phyloP scores from a whole-genome alignment of 1,140 invertebrate genomes.

The Drosophila cardini region DNA sequence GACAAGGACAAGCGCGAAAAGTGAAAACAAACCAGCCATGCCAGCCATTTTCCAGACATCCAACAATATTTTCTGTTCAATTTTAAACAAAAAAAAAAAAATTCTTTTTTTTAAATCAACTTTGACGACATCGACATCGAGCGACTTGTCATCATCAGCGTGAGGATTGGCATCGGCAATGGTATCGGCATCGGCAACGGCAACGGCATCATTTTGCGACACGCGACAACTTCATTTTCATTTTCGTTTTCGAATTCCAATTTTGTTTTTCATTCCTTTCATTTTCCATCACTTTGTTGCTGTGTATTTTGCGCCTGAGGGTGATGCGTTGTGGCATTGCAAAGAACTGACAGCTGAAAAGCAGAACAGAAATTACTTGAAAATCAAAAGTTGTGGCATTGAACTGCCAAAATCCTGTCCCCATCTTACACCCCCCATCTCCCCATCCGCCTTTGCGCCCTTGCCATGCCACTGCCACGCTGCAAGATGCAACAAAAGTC shows the following conservation, averaged over 20 bases:
- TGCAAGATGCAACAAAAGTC: constrained; percentile 6
- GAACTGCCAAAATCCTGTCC: constrained; percentile 19
- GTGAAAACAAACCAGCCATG: constrained; percentile 33
- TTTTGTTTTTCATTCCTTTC: constrained; percentile 16
- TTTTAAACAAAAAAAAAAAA: constrained; percentile 44
- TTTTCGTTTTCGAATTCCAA: constrained; percentile 18
- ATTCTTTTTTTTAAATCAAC: constrained; percentile 56
- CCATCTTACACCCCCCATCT: background rate
- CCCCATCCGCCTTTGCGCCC: background rate
- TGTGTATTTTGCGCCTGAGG: background rate
- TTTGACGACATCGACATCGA: constrained; percentile 40
- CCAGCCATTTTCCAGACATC: constrained; percentile 42
- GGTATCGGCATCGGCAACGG: constrained; percentile 1
- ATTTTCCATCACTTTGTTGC: constrained; percentile 21
- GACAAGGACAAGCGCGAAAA: constrained; percentile 53
- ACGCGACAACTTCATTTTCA: constrained; percentile 71
- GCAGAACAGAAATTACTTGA: constrained; percentile 29
- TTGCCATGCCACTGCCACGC: background rate
- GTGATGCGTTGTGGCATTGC: constrained; percentile 18
- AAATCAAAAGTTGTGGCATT: constrained; percentile 50
- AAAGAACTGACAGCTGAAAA: constrained; percentile 57
- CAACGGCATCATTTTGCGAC: constrained; percentile 39
- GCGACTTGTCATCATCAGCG: constrained; percentile 58
- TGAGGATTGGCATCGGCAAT: constrained; percentile 2
- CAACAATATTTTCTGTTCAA: constrained; percentile 54